These are phyloP conservation scores for Muscina levida DNA, from an alignment of 2,888 invertebrate species.

Conservation along the genomic window DNA sequence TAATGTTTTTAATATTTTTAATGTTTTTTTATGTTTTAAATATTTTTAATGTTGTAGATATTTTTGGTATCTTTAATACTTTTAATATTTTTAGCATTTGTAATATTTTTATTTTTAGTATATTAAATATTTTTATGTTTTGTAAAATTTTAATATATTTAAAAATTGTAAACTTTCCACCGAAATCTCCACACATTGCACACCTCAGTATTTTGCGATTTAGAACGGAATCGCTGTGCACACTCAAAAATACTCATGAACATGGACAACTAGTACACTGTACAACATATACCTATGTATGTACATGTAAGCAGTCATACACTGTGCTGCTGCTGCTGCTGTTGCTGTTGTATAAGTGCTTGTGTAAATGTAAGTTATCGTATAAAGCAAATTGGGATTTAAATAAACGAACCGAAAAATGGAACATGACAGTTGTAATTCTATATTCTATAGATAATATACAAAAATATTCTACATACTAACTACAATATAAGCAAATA, in stretches of 20 bases:
- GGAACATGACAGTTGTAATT: constrained; percentile 66
- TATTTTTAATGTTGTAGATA: no score
- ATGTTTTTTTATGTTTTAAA: no score
- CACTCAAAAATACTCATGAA: constrained; percentile 49
- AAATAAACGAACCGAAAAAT: constrained; percentile 66
- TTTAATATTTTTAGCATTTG: no score
- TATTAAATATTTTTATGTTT: no score
- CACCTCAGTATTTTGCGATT: not conserved
- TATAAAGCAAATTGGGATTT: constrained; percentile 62
- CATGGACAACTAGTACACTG: no score
- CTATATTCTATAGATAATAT: constrained; percentile 52
- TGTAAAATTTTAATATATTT: no score
- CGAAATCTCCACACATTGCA: no score
- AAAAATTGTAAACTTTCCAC: no score
- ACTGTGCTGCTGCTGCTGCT: not conserved
- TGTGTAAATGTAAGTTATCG: constrained; percentile 29
- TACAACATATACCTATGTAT: constrained; percentile 5
- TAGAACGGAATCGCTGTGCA: constrained; percentile 36
- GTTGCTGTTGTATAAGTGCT: constrained; percentile 44
- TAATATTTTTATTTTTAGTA: no score
- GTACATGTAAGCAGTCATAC: constrained; percentile 29
- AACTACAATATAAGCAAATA: no score
- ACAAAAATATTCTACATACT: constrained; percentile 33
- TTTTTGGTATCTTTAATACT: no score
- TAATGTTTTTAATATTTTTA: no score